Evolutionary conservation across 2,797 vertebrate species (phyloP), one percentile per base, ranked within the genome.

Genomic region (Argya squamiceps): DNA sequence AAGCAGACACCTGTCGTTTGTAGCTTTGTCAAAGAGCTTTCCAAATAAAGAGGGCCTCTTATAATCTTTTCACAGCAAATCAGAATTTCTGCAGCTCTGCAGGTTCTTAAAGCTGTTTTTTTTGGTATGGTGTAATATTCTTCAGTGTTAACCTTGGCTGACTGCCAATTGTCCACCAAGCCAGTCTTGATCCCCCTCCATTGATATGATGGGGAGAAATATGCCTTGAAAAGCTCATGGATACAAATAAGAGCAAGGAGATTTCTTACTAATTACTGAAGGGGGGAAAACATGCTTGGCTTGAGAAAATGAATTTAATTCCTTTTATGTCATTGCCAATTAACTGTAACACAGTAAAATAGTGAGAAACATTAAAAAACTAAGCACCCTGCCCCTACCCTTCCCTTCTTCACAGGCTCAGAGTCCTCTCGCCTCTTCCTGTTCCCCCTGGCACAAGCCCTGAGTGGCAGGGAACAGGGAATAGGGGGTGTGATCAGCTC

Each of bases 21-120:
- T 79, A 87, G 21, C 64, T 83, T 87, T 78, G 44, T 95, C 89
- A 81, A 81, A 92, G 37, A 49, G 84, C 44, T 85, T 65, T 77
- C 29, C 44, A 86, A 63, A 63, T 84, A 37, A 74, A 69, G 41
- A 74, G 11, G 7, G 6, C 29, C 34, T 69, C 53, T 77, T 91
- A 26, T 46, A 43, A 7, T 52, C 44, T 79, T 86, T 80, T 39
- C 13, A 17, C 37, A 87, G 32, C 9, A 80, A 53, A 47, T 60
- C 22, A 53, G 59, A 71, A 26, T 87, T 37, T 67, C 12, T 53
- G 80, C 20, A 46, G 21, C 36, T 75, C 44, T 84, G 2, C 53
- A 22, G 10, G 8, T 76, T 73, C 44, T 44, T 59, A 58, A 30
- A 76, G 23, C 12, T 81, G 21, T 3, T 30, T 27, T 47, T 67